These are phyloP conservation scores for Hirundo rustica DNA, from an alignment of 2,797 vertebrate species.

Conservation along the genomic window DNA sequence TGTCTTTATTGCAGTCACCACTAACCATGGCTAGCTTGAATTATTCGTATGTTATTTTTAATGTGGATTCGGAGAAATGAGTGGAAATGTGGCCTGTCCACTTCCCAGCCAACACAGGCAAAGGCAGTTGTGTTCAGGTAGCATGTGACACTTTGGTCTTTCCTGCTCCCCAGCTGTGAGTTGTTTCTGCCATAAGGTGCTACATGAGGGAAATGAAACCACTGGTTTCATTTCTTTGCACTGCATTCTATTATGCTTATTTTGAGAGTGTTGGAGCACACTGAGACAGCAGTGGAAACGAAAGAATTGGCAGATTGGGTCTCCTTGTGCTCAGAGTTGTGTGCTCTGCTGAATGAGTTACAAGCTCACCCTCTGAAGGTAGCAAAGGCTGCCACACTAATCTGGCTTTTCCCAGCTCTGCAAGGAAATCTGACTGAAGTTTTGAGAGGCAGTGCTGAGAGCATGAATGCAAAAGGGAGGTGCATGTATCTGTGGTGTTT, in stretches of 20 bases:
- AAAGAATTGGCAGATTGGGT: not conserved
- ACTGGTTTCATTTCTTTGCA: slow-evolving; percentile 43
- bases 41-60: not conserved
- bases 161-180: slow-evolving; percentile 32
- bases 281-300: not conserved
- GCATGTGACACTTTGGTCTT: not conserved
- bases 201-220: slow-evolving; percentile 43
- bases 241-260: not conserved
- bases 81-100: not conserved
- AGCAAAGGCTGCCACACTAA: not conserved
- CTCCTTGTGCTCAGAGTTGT: not conserved
- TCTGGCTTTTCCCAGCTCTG: not conserved
- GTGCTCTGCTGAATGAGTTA: not conserved
- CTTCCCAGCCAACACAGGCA: not conserved
- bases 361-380: not conserved
- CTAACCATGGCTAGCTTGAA: not conserved
- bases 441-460: not conserved
- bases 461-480: not conserved
- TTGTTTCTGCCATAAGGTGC: slow-evolving; percentile 11
- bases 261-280: not conserved
- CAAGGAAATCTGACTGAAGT: not conserved
- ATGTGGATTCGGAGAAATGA: not conserved
- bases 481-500: not conserved
- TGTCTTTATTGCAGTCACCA: not conserved
- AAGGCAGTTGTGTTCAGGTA: not conserved